A percentile compares a stretch with the other conserved stretches of the same genome.
These are phyloP conservation scores for Cephus cinctus DNA, from an alignment of 1,140 invertebrate genomes.

Conservation along the genomic window DNA sequence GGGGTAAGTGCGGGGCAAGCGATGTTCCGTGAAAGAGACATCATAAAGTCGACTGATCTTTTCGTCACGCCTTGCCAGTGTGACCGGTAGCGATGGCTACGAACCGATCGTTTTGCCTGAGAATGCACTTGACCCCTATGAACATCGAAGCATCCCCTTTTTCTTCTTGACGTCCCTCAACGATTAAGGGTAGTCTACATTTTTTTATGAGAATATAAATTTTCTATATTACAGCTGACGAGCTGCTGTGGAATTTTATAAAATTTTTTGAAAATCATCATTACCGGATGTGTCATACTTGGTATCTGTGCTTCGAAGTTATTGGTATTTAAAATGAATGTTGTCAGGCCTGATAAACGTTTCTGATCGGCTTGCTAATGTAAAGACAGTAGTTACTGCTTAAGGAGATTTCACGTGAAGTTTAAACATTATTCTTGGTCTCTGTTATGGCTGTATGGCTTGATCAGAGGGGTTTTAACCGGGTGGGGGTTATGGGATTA, in stretches of 20 bases:
- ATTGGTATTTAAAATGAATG: neutral
- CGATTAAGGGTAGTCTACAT: too few species aligned
- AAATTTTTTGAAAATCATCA: neutral
- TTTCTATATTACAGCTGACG: slow-evolving; percentile 24
- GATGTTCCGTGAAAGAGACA: slow-evolving; percentile 30
- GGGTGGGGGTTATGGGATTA: slow-evolving; percentile 32
- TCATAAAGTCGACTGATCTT: slow-evolving; percentile 20
- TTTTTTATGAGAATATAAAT: slow-evolving; percentile 26
- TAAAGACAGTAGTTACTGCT: neutral
- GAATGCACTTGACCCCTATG: too few species aligned
- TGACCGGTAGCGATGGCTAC: slow-evolving; percentile 19
- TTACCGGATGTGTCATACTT: neutral
- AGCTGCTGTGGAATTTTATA: slow-evolving; percentile 37
- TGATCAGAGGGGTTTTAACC: too few species aligned
- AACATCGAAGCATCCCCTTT: too few species aligned
- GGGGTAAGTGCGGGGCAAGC: slow-evolving; percentile 20
- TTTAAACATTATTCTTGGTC: neutral
- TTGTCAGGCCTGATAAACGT: neutral
- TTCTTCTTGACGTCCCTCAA: slow-evolving; percentile 14
- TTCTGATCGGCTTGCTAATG: too few species aligned
- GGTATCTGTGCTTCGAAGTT: neutral
- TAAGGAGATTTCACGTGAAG: neutral
- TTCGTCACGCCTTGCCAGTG: slow-evolving; percentile 21
- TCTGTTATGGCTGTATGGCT: too few species aligned
- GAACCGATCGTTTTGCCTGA: too few species aligned